Conservation (phyloP, 2,113 vertebrate genomes). For the Trachemys scripta region DNA sequence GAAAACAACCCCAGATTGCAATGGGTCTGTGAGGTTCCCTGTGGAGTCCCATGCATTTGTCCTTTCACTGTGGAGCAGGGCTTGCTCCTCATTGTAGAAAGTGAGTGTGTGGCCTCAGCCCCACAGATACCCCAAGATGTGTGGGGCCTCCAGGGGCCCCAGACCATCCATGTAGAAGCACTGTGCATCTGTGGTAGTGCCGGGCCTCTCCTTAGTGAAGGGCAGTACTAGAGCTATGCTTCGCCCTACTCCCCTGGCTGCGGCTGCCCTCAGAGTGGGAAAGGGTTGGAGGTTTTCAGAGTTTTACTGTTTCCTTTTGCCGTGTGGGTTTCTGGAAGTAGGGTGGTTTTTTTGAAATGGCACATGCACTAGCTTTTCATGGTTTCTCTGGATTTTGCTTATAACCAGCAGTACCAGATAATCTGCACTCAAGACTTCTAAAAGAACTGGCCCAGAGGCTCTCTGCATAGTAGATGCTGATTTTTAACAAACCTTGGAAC, state of each 20-base stretch:
- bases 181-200: not conserved
- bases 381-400: not conserved
- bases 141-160: not conserved
- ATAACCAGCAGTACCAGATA: not conserved
- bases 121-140: too few species aligned
- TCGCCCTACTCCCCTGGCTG: too few species aligned
- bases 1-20: not conserved
- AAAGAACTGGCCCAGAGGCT: slow-evolving; percentile 15
- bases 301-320: too few species aligned
- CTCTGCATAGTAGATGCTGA: slow-evolving; percentile 30
- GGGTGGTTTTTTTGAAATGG: too few species aligned
- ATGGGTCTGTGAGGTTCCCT: accelerated
- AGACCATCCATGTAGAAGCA: not conserved
- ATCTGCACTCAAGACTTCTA: not conserved
- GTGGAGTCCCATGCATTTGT: not conserved
- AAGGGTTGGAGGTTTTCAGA: too few species aligned
- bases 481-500: slow-evolving; percentile 70
- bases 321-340: too few species aligned
- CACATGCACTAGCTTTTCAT: too few species aligned
- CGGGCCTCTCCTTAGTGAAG: too few species aligned
- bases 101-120: accelerated
- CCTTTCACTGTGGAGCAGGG: not conserved
- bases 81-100: not conserved
- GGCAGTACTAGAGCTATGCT: too few species aligned
- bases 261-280: too few species aligned